Conservation (phyloP, 2,797 vertebrate genomes). For the Ctenosaura bakeri region DNA sequence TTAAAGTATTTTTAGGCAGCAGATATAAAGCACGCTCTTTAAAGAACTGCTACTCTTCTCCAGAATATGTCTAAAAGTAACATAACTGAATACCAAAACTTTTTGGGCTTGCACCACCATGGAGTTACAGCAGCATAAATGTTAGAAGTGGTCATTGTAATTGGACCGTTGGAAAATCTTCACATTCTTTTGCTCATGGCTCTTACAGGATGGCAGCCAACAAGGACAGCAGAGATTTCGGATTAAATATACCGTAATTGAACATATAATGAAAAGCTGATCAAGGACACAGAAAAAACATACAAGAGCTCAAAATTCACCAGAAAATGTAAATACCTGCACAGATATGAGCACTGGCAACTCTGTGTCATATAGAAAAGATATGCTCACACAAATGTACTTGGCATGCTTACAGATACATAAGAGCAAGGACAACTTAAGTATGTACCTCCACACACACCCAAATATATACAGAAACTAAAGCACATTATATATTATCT, state of each 20-base stretch:
- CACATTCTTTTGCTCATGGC: neutral
- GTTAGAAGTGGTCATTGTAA: neutral
- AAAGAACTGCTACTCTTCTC: neutral
- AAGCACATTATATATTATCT: conserved; percentile 69
- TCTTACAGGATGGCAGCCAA: neutral
- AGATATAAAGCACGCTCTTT: neutral
- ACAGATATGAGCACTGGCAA: neutral
- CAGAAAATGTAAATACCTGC: neutral
- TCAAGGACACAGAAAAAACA: neutral
- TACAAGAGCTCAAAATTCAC: neutral
- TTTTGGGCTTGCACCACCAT: neutral
- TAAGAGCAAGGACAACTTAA: conserved; percentile 37
- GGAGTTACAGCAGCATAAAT: neutral
- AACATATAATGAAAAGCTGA: neutral
- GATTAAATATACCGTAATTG: neutral
- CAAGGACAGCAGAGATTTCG: neutral
- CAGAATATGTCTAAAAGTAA: neutral
- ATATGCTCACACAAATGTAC: neutral
- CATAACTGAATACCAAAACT: neutral
- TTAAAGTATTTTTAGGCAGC: neutral
- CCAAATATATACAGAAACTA: conserved; percentile 74
- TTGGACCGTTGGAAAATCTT: neutral
- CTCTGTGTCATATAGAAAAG: neutral
- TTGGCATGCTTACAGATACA: conserved; percentile 16
- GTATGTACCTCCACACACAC: conserved; percentile 41